Percentiles rank a stretch among this genome's conserved stretches.
Evolutionary conservation across 2,888 invertebrate species (phyloP).

Genomic region (Machimus atricapillus): DNA sequence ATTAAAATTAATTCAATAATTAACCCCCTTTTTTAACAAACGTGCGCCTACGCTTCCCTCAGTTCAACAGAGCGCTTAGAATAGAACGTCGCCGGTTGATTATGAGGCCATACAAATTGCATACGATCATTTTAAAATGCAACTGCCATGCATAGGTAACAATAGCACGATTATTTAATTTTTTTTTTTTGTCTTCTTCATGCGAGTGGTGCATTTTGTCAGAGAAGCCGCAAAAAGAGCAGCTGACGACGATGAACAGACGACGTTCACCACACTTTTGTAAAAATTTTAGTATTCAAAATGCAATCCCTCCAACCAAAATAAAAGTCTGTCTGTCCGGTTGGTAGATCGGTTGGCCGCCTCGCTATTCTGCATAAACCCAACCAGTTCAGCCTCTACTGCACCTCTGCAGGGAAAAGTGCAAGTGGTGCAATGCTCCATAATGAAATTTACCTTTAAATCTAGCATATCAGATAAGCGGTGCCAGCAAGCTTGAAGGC

Average conservation of each 20-base stretch:
- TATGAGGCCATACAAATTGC: background rate
- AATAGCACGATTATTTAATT: background rate
- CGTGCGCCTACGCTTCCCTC: background rate
- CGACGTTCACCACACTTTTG: background rate
- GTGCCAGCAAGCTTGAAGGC: slow-evolving; percentile 18
- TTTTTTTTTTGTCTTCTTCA: background rate
- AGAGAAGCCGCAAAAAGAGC: background rate
- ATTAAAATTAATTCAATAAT: background rate
- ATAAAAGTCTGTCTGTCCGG: background rate
- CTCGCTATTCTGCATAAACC: background rate
- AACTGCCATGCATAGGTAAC: background rate
- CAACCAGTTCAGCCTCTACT: background rate
- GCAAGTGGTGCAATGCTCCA: slow-evolving; percentile 23
- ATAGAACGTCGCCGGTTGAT: background rate
- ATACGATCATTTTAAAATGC: background rate
- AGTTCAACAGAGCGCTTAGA: background rate
- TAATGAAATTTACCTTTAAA: background rate
- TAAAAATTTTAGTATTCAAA: background rate
- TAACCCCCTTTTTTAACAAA: background rate
- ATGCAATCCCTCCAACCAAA: background rate
- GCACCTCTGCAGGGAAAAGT: background rate
- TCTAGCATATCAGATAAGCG: slow-evolving; percentile 9
- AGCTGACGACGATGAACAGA: background rate
- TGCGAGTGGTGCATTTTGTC: background rate
- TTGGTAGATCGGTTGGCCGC: background rate